Base-by-base conservation (phyloP, 2,797 vertebrate species). In the Alectoris magna region DNA sequence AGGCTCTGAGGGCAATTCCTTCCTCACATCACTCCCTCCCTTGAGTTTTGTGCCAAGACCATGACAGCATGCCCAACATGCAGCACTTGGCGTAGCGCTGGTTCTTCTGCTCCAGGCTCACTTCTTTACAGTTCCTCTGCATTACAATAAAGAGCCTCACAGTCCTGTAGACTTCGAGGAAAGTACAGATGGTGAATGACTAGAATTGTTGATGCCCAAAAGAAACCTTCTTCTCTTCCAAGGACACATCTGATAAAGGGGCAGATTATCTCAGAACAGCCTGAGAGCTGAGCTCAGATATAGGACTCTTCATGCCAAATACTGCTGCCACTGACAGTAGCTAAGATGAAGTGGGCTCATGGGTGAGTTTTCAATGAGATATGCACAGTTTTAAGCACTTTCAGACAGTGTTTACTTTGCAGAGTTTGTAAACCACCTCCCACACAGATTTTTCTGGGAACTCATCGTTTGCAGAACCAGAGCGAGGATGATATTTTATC, bases 201-300 rank as follows among this genome's bases (percentile, higher is more conserved):
- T 56, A 49, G 63, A 78, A 73, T 8, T 74, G 31, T 39, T 86
- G 10, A 34, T 48, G 22, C 72, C 34, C 59, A 34, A 75, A 91
- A 56, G 10, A 31, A 91, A 66, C 5, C 6, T 78, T 72, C 13
- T 48, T 63, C 29, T 81, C 24, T 85, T 39, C 29, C 56, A 70
- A 76, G 73, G 46, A 84, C 73, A 27, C 8, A 67, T 31, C n/a
- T 84, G 68, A 60, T 87, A 71, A 95, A 90, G 56, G n/a, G 11
- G 48, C 72, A 70, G 63, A 85, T 49, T 0, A 63, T 69, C 17
- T 64, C 1, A 0, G n/a, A 53, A 51, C 31, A 77, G 39, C 16
- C 39, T 27, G 5, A 64, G 44, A 84, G 70, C 49, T 73, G 39
- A 67, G 71, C 23, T 87, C 51, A 79, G 46, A 24, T 44, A 15